Evolutionary conservation across 2,797 vertebrate genomes (phyloP).

Genomic region (Danio jaintianensis): DNA sequence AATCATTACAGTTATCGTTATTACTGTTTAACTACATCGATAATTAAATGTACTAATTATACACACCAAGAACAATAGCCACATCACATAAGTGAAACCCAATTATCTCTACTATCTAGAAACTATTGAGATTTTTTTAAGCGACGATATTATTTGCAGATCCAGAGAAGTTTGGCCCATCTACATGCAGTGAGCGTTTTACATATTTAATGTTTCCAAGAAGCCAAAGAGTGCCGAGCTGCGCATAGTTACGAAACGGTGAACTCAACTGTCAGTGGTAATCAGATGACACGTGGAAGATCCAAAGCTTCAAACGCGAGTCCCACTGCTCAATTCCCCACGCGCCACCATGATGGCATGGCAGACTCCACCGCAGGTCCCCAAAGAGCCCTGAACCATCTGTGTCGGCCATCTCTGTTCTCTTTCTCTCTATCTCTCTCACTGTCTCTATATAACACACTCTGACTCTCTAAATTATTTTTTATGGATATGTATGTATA

Average conservation of each 20-base stretch:
- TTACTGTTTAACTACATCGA: too few species aligned
- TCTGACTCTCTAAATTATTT: constrained; percentile 31
- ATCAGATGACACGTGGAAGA: constrained; percentile 27
- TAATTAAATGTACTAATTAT: too few species aligned
- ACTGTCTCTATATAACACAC: neutral
- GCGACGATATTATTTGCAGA: neutral
- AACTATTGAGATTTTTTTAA: neutral
- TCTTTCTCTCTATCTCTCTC: constrained; percentile 6
- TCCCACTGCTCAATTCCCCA: constrained; percentile 38
- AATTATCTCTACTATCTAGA: too few species aligned
- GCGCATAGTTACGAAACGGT: constrained; percentile 17
- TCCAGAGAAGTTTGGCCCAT: neutral
- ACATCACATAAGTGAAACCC: too few species aligned
- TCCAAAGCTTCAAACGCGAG: neutral
- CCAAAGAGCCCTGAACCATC: constrained; percentile 46
- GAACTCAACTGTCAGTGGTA: constrained; percentile 13
- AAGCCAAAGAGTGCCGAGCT: neutral
- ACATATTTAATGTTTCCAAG: constrained; percentile 8
- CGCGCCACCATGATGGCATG: constrained; percentile 7
- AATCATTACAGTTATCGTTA: too few species aligned
- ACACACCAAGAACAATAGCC: too few species aligned
- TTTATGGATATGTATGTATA: constrained; percentile 44
- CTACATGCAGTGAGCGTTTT: neutral
- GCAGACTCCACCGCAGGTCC: constrained; percentile 36
- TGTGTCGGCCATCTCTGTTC: constrained; percentile 33